These are phyloP conservation scores for Stomatorhinus ivindoensis DNA, from an alignment of 2,113 vertebrate species.

Conservation along the genomic window DNA sequence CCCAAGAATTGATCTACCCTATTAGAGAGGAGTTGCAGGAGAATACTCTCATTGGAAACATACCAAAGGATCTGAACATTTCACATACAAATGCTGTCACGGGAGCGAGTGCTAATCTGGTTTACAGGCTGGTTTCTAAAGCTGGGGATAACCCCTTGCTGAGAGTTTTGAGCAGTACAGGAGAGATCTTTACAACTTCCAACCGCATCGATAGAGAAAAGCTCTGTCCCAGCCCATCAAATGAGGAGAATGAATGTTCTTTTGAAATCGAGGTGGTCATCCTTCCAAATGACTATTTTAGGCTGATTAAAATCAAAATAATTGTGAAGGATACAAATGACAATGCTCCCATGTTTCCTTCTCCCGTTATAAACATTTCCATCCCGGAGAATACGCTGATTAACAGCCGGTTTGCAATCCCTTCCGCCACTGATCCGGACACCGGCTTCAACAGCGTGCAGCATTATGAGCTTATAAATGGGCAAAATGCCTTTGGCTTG, in stretches of 20 bases:
- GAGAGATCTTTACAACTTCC: slow-evolving; percentile 95
- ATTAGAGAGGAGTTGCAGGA: slow-evolving; percentile 97
- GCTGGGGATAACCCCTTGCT: slow-evolving; percentile 92
- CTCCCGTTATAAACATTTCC: slow-evolving; percentile 97
- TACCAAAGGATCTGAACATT: slow-evolving; percentile 99
- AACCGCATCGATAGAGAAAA: slow-evolving; percentile 95
- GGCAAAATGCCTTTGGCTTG: slow-evolving; percentile 92
- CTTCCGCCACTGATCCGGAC: slow-evolving; percentile 96
- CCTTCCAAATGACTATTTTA: slow-evolving; percentile 96
- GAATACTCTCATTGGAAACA: slow-evolving; percentile 98
- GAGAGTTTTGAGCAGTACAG: slow-evolving; percentile 89
- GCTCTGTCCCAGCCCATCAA: slow-evolving; percentile 83
- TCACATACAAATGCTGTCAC: slow-evolving; percentile 92
- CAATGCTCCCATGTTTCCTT: slow-evolving; percentile 97
- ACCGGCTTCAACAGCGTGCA: slow-evolving; percentile 95
- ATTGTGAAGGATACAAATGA: slow-evolving; percentile 98
- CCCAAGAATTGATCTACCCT: slow-evolving; percentile 98
- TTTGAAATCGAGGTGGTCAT: slow-evolving; percentile 99
- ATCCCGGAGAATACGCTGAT: slow-evolving; percentile 98
- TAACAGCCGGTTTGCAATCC: slow-evolving; percentile 96
- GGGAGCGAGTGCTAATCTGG: slow-evolving; percentile 84
- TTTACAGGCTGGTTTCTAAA: slow-evolving; percentile 97
- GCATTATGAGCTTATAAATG: slow-evolving; percentile 92
- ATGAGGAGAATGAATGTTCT: slow-evolving; percentile 92
- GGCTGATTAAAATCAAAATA: slow-evolving; percentile 98